Percentiles rank a stretch among this genome's conserved stretches.
Conservation (phyloP, 2,113 vertebrate genomes). For the Isurus oxyrinchus region DNA sequence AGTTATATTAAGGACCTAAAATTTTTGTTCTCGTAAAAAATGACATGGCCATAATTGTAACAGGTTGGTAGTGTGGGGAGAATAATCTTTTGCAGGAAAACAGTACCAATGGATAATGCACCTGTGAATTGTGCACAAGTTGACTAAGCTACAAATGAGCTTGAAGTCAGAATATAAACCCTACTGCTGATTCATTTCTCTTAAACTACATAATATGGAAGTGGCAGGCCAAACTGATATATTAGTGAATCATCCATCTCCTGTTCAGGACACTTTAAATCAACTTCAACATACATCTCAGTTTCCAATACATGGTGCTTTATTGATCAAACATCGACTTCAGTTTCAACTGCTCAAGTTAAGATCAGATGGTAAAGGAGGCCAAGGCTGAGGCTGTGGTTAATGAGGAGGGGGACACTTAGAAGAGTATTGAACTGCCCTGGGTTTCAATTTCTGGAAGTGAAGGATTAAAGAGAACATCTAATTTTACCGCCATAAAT, state of each 20-base stretch:
- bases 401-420: neutral
- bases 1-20: neutral
- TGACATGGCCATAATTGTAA: neutral
- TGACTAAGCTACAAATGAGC: neutral
- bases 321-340: neutral
- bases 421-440: neutral
- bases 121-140: neutral
- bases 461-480: neutral
- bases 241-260: neutral
- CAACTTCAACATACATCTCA: neutral
- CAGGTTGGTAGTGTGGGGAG: neutral
- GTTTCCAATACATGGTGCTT: neutral
- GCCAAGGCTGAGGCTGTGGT: neutral
- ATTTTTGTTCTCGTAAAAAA: neutral
- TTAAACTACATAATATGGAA: neutral
- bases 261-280: neutral
- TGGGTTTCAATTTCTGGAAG: neutral
- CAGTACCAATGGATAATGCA: neutral
- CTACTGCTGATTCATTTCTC: neutral
- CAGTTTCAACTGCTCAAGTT: neutral
- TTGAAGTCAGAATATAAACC: neutral
- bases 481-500: neutral
- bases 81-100: neutral
- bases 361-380: neutral
- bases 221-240: neutral